Evolutionary conservation across 1,140 invertebrate genomes (phyloP), one percentile per base, ranked within the genome.

Genomic region (Monomorium pharaonis): DNA sequence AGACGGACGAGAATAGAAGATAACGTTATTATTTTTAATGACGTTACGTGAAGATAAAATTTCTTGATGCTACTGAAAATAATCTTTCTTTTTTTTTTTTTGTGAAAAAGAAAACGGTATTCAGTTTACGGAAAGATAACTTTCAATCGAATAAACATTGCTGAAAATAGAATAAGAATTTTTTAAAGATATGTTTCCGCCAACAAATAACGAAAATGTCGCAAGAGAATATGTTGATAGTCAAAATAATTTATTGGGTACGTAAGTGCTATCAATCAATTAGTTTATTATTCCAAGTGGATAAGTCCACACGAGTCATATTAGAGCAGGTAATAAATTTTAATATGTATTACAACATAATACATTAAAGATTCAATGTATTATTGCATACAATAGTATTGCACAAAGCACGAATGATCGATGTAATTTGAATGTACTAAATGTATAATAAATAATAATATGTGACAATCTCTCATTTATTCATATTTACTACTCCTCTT

Each of bases 261-360:
- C n/a, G 2, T 33, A 58, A 72, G 37, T 78, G 49, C 14, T 14
- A 49, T 54, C 54, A 12, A 56, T 81, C 6, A 42, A 58, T 72
- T 74, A 60, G 69, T 83, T 27, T 58, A 58, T 62, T 49, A 51
- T 76, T 77, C 6, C 58, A 84, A 44, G 51, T 77, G 81, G 69
- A 76, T 30, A 84, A 49, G 1, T 84, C 56, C 74, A 84, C 47
- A 63, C 44, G 30, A 84, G 81, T 84, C 81, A 84, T 76, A 51
- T 77, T 77, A 77, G 33, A 84, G 58, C 72, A 63, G 18, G 67
- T 72, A 24, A 83, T 56, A 81, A 81, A 24, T 33, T 44, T 72
- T 58, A 6, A 60, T 56, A 54, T 2, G 37, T 30, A 63, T 1
- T 37, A 18, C 18, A 67, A 77, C 54, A 72, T 58, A 58, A n/a